phyloP scores from a whole-genome alignment of 2,797 vertebrate species.

The Schizothorax lantsangensis region DNA sequence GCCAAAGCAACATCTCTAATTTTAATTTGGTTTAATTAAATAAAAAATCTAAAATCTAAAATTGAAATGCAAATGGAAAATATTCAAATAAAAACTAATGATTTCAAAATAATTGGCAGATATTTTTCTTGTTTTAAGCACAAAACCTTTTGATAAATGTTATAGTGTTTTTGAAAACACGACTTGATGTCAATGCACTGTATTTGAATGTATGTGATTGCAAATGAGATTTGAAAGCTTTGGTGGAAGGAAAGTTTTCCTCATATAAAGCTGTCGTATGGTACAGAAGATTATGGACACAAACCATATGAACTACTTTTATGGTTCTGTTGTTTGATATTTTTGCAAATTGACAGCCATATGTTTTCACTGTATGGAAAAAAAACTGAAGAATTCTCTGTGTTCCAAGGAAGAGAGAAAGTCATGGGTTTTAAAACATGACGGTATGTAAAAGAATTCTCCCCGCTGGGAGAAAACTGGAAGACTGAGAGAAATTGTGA shows the following conservation, averaged over 20 bases:
- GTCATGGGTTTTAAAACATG: neutral
- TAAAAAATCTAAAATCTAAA: neutral
- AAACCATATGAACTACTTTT: neutral
- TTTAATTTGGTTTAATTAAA: neutral
- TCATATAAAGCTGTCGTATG: neutral
- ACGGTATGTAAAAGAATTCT: neutral
- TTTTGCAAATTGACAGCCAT: neutral
- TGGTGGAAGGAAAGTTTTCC: neutral
- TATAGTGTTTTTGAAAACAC: neutral
- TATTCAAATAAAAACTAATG: no score
- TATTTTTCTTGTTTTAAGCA: neutral
- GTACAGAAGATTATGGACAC: neutral
- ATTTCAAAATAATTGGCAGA: neutral
- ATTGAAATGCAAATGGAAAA: neutral
- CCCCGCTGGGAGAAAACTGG: neutral
- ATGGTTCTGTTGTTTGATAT: neutral
- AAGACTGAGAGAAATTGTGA: neutral
- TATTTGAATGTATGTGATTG: neutral
- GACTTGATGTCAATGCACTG: neutral
- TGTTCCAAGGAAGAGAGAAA: neutral
- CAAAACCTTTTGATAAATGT: neutral
- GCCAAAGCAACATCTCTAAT: neutral
- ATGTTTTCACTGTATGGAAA: neutral
- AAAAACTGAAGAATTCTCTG: neutral
- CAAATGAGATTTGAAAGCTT: neutral